phyloP scores from a whole-genome alignment of 2,113 vertebrate species.

The Myrmecobius fasciatus region DNA sequence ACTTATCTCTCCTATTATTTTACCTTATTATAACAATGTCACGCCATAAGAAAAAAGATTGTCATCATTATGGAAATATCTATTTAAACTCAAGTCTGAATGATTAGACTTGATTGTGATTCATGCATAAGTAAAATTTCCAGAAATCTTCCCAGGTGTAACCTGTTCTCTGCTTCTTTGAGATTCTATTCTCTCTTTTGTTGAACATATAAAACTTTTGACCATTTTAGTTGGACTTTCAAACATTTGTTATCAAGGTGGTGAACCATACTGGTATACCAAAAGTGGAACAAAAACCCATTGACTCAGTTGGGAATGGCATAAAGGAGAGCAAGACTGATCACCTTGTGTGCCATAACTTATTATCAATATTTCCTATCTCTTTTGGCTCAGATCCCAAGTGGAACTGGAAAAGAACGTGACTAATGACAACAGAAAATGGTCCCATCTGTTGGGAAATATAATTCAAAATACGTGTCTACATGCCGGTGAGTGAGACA shows the following conservation, averaged over 20 bases:
- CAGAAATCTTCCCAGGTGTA: constrained; percentile 65
- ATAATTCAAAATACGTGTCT: neutral
- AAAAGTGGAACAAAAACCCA: neutral
- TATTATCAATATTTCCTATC: neutral
- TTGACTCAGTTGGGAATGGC: neutral
- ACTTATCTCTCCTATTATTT: constrained; percentile 82
- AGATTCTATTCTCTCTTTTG: neutral
- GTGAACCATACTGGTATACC: neutral
- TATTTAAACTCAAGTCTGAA: constrained; percentile 76
- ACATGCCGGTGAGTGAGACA: neutral
- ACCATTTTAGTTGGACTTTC: constrained; percentile 17
- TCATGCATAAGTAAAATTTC: constrained; percentile 68
- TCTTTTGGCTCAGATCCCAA: neutral
- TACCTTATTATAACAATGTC: constrained; percentile 77
- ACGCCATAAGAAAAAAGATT: constrained; percentile 75
- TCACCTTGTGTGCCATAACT: neutral
- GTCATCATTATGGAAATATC: constrained; percentile 77
- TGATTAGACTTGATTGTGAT: constrained; percentile 74
- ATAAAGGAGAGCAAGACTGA: neutral
- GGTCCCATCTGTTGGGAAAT: neutral
- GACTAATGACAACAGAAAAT: neutral
- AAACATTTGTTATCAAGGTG: neutral
- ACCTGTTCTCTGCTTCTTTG: constrained; percentile 49
- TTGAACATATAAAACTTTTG: constrained; percentile 26
- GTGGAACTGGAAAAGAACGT: neutral